Conservation (phyloP, 2,113 vertebrate species). For the Arizona elegans region DNA sequence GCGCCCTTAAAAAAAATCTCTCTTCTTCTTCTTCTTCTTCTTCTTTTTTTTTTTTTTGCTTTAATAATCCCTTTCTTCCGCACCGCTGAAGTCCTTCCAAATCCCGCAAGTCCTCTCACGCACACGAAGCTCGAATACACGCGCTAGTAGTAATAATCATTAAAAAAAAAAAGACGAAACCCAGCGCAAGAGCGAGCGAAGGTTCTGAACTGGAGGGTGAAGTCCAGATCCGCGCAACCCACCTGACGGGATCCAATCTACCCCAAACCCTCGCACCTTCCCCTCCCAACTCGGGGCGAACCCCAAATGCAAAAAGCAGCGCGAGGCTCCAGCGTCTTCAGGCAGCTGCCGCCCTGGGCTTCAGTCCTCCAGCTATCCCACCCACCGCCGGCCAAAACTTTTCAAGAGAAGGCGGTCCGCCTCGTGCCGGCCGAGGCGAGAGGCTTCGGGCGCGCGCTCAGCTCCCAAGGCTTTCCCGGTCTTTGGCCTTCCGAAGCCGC, state of each 20-base stretch:
- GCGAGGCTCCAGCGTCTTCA: neutral
- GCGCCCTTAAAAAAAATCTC: neutral
- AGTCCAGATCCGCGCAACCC: neutral
- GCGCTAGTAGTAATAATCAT: neutral
- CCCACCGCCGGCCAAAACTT: neutral
- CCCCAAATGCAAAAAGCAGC: neutral
- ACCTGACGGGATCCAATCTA: neutral
- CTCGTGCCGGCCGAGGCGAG: slow-evolving; percentile 34
- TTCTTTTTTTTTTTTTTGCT: neutral
- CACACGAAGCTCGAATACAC: neutral
- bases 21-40: no score
- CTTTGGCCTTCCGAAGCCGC: slow-evolving; percentile 1
- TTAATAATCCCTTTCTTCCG: neutral
- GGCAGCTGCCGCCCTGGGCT: neutral
- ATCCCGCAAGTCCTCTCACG: neutral
- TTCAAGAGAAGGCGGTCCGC: neutral
- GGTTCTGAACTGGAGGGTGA: neutral
- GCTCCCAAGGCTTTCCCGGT: neutral
- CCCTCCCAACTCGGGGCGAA: neutral
- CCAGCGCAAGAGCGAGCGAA: neutral
- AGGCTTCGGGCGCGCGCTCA: neutral
- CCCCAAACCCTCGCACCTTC: neutral
- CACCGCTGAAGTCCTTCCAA: neutral
- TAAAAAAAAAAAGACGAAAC: neutral
- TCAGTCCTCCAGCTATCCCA: neutral